Percentiles rank a stretch among this genome's conserved stretches.
Conservation (phyloP, 2,888 invertebrate species). For the Scaptomyza reducta region DNA sequence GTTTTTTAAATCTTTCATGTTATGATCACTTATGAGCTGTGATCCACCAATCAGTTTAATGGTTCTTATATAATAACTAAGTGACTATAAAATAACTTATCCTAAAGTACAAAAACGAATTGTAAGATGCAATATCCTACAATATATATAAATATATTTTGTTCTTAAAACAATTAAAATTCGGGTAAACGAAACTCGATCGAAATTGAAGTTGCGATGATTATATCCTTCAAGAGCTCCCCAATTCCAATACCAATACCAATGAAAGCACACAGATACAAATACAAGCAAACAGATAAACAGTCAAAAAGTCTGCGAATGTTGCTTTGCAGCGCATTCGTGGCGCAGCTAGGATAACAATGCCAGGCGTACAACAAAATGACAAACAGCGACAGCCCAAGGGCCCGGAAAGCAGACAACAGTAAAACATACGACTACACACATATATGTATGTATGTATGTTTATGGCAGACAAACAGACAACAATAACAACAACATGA, state of each 20-base stretch:
- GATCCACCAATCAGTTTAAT: too few relatives aligned
- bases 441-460: conserved; percentile 10
- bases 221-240: neutral
- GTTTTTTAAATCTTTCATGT: too few relatives aligned
- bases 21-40: too few relatives aligned
- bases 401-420: conserved; percentile 62
- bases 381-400: conserved; percentile 74
- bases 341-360: conserved; percentile 63
- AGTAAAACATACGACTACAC: conserved; percentile 18
- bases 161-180: neutral
- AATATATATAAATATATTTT: too few relatives aligned
- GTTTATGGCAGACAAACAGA: conserved; percentile 25
- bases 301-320: neutral
- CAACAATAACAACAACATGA: conserved; percentile 38
- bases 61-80: too few relatives aligned
- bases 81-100: too few relatives aligned
- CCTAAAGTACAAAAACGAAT: too few relatives aligned
- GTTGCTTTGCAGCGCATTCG: conserved; percentile 42
- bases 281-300: too few relatives aligned
- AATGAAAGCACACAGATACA: neutral
- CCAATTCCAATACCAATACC: neutral
- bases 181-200: neutral
- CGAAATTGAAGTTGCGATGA: neutral
- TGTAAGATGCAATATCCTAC: too few relatives aligned
- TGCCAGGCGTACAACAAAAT: conserved; percentile 66